These are phyloP conservation scores for Ferdinandea cuprea DNA, from an alignment of 2,888 invertebrate species.

Conservation along the genomic window DNA sequence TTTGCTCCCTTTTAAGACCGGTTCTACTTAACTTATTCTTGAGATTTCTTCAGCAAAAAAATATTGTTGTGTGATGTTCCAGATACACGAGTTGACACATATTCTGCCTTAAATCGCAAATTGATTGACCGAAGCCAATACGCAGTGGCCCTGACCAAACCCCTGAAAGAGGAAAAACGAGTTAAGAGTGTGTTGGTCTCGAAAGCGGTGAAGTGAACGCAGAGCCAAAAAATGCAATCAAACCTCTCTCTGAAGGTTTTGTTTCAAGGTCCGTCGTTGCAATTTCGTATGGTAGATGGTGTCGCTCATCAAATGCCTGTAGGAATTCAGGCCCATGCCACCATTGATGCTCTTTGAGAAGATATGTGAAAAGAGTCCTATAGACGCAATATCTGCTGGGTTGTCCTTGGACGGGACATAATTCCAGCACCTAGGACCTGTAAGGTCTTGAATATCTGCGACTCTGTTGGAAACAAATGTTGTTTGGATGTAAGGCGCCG, in stretches of 20 bases:
- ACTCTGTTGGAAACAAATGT: slow-evolving; percentile 2
- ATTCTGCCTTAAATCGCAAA: not conserved
- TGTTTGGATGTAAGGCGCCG: not conserved
- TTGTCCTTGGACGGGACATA: not conserved
- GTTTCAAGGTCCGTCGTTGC: slow-evolving; percentile 5
- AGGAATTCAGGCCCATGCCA: slow-evolving; percentile 5
- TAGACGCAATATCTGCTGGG: slow-evolving; percentile 71
- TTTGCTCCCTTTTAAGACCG: slow-evolving; percentile 12
- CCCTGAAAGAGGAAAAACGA: not conserved
- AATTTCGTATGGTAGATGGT: not conserved
- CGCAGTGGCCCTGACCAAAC: not conserved
- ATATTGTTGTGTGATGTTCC: not conserved
- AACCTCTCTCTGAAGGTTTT: not conserved
- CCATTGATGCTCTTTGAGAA: slow-evolving; percentile 64
- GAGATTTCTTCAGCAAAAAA: not conserved
- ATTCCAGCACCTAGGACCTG: not conserved
- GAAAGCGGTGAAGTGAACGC: slow-evolving; percentile 17
- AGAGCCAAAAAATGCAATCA: slow-evolving; percentile 38
- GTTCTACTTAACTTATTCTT: not conserved
- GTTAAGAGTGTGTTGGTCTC: not conserved
- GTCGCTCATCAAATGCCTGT: not conserved
- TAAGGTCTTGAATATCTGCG: slow-evolving; percentile 2
- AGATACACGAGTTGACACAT: not conserved
- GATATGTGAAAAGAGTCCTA: slow-evolving; percentile 66
- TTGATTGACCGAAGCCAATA: slow-evolving; percentile 11